A percentile compares a stretch with the other conserved stretches of the same genome.
Evolutionary conservation across 2,888 invertebrate genomes (phyloP).

Genomic region (Eristalis tenax): DNA sequence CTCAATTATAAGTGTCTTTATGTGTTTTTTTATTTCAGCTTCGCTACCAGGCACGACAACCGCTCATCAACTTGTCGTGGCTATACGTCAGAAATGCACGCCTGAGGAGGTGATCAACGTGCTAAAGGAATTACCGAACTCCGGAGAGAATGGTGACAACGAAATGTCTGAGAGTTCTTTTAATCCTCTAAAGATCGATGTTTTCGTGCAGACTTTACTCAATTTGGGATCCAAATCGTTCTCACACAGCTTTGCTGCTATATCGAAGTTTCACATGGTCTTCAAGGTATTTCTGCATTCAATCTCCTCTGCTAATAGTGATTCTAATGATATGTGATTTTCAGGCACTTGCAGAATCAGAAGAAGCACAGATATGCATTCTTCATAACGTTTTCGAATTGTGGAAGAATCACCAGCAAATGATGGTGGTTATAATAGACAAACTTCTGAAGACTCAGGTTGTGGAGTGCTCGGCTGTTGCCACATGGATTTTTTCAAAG

Average conservation of each 20-base stretch:
- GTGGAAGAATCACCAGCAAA: conserved; percentile 98
- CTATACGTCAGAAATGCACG: conserved; percentile 94
- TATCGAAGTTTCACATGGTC: conserved; percentile 96
- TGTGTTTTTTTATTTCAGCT: conserved; percentile 81
- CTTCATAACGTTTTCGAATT: conserved; percentile 95
- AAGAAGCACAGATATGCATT: conserved; percentile 97
- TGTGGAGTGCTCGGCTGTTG: conserved; percentile 97
- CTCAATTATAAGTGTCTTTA: conserved; percentile 16
- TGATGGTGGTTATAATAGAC: conserved; percentile 97
- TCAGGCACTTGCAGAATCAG: conserved; percentile 93
- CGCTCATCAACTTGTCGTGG: conserved; percentile 92
- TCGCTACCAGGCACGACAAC: conserved; percentile 90
- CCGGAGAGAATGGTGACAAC: conserved; percentile 84
- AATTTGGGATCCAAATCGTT: conserved; percentile 98
- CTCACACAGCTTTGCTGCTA: conserved; percentile 99
- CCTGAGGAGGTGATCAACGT: conserved; percentile 94
- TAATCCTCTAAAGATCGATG: conserved; percentile 97
- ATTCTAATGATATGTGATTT: background rate
- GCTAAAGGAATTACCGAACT: conserved; percentile 92
- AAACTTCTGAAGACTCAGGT: conserved; percentile 98
- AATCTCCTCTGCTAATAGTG: too few species aligned
- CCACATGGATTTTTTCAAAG: conserved; percentile 98
- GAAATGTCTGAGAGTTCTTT: conserved; percentile 87
- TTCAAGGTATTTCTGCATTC: conserved; percentile 85
- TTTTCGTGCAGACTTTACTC: conserved; percentile 97